Evolutionary conservation across 2,113 vertebrate species (phyloP).

Genomic region (Pseudorectes ferrugineus): DNA sequence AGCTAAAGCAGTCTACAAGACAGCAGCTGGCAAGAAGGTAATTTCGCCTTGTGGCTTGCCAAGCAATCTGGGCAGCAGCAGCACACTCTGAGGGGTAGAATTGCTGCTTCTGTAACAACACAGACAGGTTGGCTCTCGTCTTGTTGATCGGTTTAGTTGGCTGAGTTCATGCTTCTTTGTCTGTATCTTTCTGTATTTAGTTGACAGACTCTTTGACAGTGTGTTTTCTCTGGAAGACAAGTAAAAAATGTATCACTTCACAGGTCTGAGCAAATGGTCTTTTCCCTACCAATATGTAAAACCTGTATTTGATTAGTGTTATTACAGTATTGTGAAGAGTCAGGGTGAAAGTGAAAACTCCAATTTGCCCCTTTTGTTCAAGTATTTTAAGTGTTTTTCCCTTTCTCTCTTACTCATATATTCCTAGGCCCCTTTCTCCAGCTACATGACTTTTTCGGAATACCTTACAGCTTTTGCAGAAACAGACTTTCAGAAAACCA

Average conservation of each 20-base stretch:
- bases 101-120: background rate
- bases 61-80: background rate
- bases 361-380: background rate
- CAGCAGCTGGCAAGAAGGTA: conserved; percentile 23
- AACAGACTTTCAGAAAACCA: background rate
- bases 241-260: background rate
- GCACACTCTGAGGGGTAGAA: background rate
- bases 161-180: background rate
- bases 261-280: background rate
- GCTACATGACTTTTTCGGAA: background rate
- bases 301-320: background rate
- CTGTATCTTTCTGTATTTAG: conserved; percentile 38
- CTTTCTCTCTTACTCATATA: background rate
- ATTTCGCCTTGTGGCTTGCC: conserved; percentile 17
- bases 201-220: conserved; percentile 9
- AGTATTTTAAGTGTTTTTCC: background rate
- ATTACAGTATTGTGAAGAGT: background rate
- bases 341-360: background rate
- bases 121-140: background rate
- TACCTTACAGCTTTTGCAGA: background rate
- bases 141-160: background rate
- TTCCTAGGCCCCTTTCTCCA: background rate
- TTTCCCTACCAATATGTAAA: background rate
- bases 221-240: background rate
- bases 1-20: conserved; percentile 27